These are phyloP conservation scores for Fragum whitleyi DNA, from an alignment of 2,888 invertebrate species.

Conservation along the genomic window DNA sequence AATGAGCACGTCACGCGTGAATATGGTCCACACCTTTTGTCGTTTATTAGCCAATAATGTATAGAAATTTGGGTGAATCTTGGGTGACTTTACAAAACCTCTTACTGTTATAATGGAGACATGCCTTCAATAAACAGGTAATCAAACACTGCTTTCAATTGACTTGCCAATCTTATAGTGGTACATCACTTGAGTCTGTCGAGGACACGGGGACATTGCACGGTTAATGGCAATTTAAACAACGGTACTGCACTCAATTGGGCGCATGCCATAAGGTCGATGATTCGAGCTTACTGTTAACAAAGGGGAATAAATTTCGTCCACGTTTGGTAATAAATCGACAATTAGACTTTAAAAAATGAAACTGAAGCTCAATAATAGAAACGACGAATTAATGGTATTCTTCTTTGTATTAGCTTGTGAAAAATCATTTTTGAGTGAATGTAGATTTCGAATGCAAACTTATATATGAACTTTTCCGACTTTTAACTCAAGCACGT, in stretches of 20 bases:
- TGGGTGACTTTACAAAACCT: constrained; percentile 7
- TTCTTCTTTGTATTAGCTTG: too few species aligned
- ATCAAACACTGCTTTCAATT: constrained; percentile 16
- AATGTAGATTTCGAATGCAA: too few species aligned
- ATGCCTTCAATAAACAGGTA: constrained; percentile 13
- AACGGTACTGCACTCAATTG: constrained; percentile 6
- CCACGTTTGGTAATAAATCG: too few species aligned
- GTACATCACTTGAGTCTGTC: constrained; percentile 16
- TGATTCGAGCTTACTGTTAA: constrained; percentile 8
- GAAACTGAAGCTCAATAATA: too few species aligned
- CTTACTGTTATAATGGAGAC: constrained; percentile 19
- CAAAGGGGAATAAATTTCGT: background rate
- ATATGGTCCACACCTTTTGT: constrained; percentile 12
- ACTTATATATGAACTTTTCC: too few species aligned
- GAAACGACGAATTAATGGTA: too few species aligned
- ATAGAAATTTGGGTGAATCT: constrained; percentile 14
- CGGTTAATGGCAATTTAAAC: constrained; percentile 22
- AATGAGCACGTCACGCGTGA: background rate
- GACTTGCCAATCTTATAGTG: background rate
- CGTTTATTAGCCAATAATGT: constrained; percentile 28
- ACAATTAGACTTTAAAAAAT: too few species aligned
- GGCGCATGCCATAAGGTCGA: constrained; percentile 1
- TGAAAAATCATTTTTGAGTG: too few species aligned
- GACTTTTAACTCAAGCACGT: too few species aligned
- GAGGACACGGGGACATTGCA: constrained; percentile 5